Percentiles rank a stretch among this genome's conserved stretches.
These are phyloP conservation scores for Euthynnus affinis DNA, from an alignment of 2,797 vertebrate species.

Conservation along the genomic window DNA sequence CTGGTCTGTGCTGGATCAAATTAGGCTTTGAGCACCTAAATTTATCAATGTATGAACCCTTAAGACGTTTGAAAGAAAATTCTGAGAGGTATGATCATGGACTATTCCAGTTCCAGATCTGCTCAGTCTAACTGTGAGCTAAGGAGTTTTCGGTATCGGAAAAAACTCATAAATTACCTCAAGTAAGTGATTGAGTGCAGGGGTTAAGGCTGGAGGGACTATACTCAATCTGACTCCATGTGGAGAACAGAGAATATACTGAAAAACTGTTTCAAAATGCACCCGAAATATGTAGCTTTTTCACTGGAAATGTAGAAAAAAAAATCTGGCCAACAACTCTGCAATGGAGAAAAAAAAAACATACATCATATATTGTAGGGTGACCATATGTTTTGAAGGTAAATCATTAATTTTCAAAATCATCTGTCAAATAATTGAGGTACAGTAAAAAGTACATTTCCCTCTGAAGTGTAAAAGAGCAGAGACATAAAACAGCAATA, in stretches of 20 bases:
- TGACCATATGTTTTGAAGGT: not conserved
- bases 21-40: conserved; percentile 49
- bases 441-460: not conserved
- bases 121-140: conserved; percentile 25
- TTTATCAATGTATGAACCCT: conserved; percentile 61
- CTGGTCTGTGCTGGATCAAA: conserved; percentile 68
- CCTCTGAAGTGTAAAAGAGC: not conserved
- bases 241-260: conserved; percentile 17
- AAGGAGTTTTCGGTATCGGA: conserved; percentile 39
- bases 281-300: not conserved
- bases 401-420: not conserved
- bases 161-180: conserved; percentile 60
- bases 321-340: not conserved
- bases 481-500: not conserved
- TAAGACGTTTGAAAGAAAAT: conserved; percentile 54
- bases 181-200: conserved; percentile 49
- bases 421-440: not conserved
- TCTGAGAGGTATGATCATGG: conserved; percentile 30
- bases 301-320: conserved; percentile 1
- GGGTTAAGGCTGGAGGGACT: conserved; percentile 17
- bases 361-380: not conserved
- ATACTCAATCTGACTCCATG: not conserved
- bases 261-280: conserved; percentile 9
- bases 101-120: conserved; percentile 40
- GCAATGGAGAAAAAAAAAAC: not conserved